phyloP scores from a whole-genome alignment of 2,113 vertebrate species.

The Gadus macrocephalus region DNA sequence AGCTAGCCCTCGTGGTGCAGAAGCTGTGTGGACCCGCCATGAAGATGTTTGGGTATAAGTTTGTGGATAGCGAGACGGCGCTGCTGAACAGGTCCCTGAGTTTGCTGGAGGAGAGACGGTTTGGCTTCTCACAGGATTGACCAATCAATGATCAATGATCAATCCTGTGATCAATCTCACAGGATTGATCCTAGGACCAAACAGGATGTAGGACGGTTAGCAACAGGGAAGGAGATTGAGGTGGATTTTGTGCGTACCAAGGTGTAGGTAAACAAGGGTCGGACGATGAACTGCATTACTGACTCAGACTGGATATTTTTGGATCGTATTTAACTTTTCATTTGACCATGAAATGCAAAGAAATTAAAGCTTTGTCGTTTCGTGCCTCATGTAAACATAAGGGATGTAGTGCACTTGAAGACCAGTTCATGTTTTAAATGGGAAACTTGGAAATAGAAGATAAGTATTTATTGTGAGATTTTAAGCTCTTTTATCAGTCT shows the following conservation, averaged over 20 bases:
- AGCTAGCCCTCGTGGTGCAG: conserved; percentile 90
- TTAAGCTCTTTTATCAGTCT: background rate
- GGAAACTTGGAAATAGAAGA: conserved; percentile 8
- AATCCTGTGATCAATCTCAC: background rate
- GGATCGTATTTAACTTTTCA: background rate
- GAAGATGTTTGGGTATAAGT: conserved; percentile 88
- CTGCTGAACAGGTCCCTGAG: conserved; percentile 87
- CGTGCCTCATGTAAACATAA: conserved; percentile 49
- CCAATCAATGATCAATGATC: background rate
- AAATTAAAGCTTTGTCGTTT: conserved; percentile 15
- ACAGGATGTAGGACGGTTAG: background rate
- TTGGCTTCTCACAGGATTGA: conserved; percentile 34
- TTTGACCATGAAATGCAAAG: conserved; percentile 9
- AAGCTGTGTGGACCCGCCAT: conserved; percentile 84
- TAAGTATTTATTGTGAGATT: conserved; percentile 30
- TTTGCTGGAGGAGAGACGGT: conserved; percentile 83
- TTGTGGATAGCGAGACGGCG: conserved; percentile 72
- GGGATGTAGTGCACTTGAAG: background rate
- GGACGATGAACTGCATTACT: too few species aligned
- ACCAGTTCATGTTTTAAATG: background rate
- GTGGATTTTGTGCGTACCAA: conserved; percentile 31
- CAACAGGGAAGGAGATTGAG: background rate
- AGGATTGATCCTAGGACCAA: conserved; percentile 14
- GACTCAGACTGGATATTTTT: too few species aligned
- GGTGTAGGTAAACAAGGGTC: too few species aligned